Evolutionary conservation across 2,888 invertebrate species (phyloP).

Genomic region (Allophyes oxyacanthae): DNA sequence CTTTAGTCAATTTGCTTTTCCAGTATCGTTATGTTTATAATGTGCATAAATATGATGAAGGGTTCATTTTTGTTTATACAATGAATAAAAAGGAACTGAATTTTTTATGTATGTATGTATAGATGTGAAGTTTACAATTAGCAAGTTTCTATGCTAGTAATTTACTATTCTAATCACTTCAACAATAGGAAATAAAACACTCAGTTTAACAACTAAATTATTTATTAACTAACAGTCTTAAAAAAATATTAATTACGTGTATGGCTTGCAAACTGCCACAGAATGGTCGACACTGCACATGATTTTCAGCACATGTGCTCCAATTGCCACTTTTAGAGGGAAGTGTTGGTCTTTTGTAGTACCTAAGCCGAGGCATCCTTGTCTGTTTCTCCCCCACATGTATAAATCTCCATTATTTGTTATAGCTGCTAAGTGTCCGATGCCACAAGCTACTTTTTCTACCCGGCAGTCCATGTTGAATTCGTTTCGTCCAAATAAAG

Average conservation of each 20-base stretch:
- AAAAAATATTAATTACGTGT: constrained; percentile 71
- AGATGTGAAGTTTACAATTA: no score
- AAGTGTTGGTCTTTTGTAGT: constrained; percentile 95
- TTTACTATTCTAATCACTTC: not conserved
- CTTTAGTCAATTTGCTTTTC: no score
- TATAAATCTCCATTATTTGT: constrained; percentile 95
- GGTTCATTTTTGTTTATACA: constrained; percentile 17
- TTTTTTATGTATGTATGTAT: no score
- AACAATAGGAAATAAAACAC: constrained; percentile 36
- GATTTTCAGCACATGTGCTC: constrained; percentile 93
- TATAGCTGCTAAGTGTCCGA: constrained; percentile 93
- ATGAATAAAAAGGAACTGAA: not conserved
- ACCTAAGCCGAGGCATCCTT: constrained; percentile 95
- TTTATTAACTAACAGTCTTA: constrained; percentile 63
- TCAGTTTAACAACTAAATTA: constrained; percentile 24
- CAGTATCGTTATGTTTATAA: no score
- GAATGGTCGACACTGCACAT: constrained; percentile 96
- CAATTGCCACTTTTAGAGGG: constrained; percentile 95
- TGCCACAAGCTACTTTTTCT: constrained; percentile 91
- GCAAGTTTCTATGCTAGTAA: not conserved
- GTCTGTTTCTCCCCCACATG: constrained; percentile 97
- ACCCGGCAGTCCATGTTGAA: constrained; percentile 93
- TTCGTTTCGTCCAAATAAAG: constrained; percentile 95
- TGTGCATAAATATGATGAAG: constrained; percentile 21
- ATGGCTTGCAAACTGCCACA: constrained; percentile 93